Evolutionary conservation across 1,140 invertebrate genomes (phyloP), one percentile per base, ranked within the genome.

Genomic region (Drosophila arawakana): DNA sequence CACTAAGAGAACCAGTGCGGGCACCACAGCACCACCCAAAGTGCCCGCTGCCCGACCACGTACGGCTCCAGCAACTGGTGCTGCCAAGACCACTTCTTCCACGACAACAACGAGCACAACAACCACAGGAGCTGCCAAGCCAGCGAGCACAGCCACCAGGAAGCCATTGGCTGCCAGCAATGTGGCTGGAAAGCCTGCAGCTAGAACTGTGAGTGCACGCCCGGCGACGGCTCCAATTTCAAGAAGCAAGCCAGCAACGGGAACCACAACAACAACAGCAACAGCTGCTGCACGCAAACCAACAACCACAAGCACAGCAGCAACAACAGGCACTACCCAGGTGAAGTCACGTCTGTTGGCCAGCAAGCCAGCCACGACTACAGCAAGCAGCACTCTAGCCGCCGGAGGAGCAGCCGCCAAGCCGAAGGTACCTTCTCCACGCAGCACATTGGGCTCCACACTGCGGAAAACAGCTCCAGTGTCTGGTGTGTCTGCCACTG

Each of bases 361-460:
- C 41, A 25, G 41, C 61, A 71, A 58, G 50, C 8, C 65, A 7
- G 49, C 60, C 21, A 34, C 65, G 7, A 54, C 72, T 25, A 37
- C 44, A 46, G n/a, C 61, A 30, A 59, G 30, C 59, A 63, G 15
- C 43, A 79, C 77, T 43, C 54, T 74, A 3, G 35, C 69, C 4
- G 10, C 30, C 15, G 62, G 18, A 21, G 37, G 52, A 46, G 7
- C 54, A 15, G 54, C 85, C 21, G 65, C 80, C 43, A 91, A 91
- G 69, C 72, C 85, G 3, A 91, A 91, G 72, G 58, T 62, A 15
- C 41, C 65, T 7, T 83, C 84, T 7, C 90, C 90, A 10, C 85
- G 80, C 8, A 72, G 66, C 50, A 66, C 76, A 8, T 21, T 86
- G 25, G 34, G 68, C 10, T 84, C 74, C 21, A 75, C 86, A 35